Conservation (phyloP, 2,888 invertebrate species). For the Sphaerophoria taeniata region DNA sequence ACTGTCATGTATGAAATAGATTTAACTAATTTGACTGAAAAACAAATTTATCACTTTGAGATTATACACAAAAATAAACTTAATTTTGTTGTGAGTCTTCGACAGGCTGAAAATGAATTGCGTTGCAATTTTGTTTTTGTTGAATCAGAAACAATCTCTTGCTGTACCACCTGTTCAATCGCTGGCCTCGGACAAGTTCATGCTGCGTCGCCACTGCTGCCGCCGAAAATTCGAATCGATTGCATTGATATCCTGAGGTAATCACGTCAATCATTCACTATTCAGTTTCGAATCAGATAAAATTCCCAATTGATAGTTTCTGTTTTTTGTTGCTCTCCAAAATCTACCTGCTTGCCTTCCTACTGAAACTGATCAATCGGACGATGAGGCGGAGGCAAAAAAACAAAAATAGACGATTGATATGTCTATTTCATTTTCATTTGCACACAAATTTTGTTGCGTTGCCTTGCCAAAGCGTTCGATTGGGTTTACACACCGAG, state of each 20-base stretch:
- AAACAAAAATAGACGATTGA: slow-evolving; percentile 33
- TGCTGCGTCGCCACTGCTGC: not conserved
- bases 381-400: slow-evolving; percentile 4
- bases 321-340: not conserved
- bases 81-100: slow-evolving; percentile 51
- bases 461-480: slow-evolving; percentile 15
- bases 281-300: slow-evolving; percentile 35
- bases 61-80: slow-evolving; percentile 29
- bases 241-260: slow-evolving; percentile 58
- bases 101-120: slow-evolving; percentile 17
- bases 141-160: slow-evolving; percentile 18
- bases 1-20: slow-evolving; percentile 24
- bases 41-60: slow-evolving; percentile 54
- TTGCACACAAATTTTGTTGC: slow-evolving; percentile 47
- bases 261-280: slow-evolving; percentile 65
- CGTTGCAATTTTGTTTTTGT: not conserved
- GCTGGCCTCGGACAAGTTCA: slow-evolving; percentile 17
- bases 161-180: slow-evolving; percentile 43
- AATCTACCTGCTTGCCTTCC: not conserved
- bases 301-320: slow-evolving; percentile 18
- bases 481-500: not conserved
- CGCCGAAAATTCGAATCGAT: slow-evolving; percentile 60
- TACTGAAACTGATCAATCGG: too few species aligned
- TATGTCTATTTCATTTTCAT: slow-evolving; percentile 64
- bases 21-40: slow-evolving; percentile 43